These are phyloP conservation scores for Cacatua alba DNA, from an alignment of 2,113 vertebrate species.

Conservation along the genomic window DNA sequence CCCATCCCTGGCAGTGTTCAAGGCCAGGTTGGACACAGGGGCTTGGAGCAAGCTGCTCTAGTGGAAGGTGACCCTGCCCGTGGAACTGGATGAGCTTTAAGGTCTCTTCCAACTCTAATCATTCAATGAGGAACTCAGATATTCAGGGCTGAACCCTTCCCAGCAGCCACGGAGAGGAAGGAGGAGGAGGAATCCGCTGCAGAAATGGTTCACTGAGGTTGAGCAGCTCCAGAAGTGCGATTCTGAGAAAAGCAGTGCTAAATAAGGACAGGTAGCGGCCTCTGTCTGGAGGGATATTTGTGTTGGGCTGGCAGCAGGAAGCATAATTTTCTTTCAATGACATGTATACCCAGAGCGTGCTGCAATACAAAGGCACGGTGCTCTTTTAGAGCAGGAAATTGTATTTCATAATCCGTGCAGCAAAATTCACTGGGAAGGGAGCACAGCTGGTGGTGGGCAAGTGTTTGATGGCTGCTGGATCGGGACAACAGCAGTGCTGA, in stretches of 20 bases:
- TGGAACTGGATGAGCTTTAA: neutral
- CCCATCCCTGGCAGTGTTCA: too few relatives aligned
- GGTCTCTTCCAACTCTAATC: neutral
- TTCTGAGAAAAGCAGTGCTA: neutral
- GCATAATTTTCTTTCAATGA: neutral
- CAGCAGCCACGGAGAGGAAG: neutral
- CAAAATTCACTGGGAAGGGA: neutral
- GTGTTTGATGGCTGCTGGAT: neutral
- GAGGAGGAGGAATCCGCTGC: neutral
- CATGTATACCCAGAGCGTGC: neutral
- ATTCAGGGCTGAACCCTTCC: neutral
- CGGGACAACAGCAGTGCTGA: rapidly evolving
- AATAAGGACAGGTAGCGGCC: neutral
- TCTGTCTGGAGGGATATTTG: neutral
- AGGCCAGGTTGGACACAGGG: neutral
- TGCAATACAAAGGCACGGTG: neutral
- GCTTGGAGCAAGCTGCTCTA: neutral
- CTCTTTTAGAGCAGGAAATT: neutral
- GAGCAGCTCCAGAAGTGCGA: neutral
- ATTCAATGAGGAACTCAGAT: neutral
- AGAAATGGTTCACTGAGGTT: neutral
- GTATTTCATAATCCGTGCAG: neutral
- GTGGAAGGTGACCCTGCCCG: neutral
- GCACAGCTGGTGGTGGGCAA: neutral
- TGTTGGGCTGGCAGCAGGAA: neutral